phyloP scores from a whole-genome alignment of 2,888 invertebrate species.

The Trachelus iudaicus region DNA sequence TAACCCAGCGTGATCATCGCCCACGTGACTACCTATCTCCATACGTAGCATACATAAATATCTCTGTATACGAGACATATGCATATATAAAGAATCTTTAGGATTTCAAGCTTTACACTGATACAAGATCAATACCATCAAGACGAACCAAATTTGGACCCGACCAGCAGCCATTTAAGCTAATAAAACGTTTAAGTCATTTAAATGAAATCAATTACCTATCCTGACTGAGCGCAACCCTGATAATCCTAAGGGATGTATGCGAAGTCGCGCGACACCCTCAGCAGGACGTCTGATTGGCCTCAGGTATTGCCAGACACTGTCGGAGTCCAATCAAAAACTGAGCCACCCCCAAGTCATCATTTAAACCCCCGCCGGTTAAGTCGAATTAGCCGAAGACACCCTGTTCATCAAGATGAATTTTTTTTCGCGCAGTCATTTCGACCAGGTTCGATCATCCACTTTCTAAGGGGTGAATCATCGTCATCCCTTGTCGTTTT shows the following conservation, averaged over 20 bases:
- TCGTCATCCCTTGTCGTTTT: neutral
- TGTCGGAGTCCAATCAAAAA: slow-evolving; percentile 49
- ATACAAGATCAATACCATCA: neutral
- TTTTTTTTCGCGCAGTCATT: neutral
- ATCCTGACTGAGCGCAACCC: slow-evolving; percentile 41
- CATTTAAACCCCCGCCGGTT: slow-evolving; percentile 44
- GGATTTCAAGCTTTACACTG: neutral
- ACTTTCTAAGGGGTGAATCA: neutral
- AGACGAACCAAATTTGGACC: neutral
- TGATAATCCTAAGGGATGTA: slow-evolving; percentile 33
- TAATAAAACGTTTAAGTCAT: slow-evolving; percentile 27
- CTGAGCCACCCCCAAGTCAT: neutral
- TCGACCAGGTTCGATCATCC: neutral
- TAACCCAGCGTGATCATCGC: slow-evolving; percentile 3
- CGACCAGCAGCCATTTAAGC: neutral
- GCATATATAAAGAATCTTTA: neutral
- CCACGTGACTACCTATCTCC: neutral
- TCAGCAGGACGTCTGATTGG: slow-evolving; percentile 42
- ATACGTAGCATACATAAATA: neutral
- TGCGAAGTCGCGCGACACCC: slow-evolving; percentile 40
- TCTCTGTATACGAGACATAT: slow-evolving; percentile 29
- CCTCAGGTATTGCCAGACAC: slow-evolving; percentile 49
- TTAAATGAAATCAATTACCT: slow-evolving; percentile 54
- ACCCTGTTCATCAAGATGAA: neutral
- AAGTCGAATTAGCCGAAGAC: slow-evolving; percentile 22